A percentile compares a stretch with the other conserved stretches of the same genome.
phyloP scores from a whole-genome alignment of 2,797 vertebrate genomes.

The Onychomys arenicola region DNA sequence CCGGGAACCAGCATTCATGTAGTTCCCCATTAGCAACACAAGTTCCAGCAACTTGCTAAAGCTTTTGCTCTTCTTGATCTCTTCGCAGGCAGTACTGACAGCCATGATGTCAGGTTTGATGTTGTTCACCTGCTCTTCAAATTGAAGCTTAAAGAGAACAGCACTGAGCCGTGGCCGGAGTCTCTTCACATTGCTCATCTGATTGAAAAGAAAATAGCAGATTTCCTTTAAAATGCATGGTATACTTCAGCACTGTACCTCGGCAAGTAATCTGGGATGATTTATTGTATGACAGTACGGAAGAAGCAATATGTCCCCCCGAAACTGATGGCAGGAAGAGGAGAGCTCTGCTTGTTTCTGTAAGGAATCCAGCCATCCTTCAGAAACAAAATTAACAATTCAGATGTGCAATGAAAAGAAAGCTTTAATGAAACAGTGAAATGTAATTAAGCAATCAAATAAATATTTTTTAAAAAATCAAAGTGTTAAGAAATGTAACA shows the following conservation, averaged over 20 bases:
- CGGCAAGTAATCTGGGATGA: slow-evolving; percentile 85
- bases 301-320: slow-evolving; percentile 87
- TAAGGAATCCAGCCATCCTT: slow-evolving; percentile 66
- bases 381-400: slow-evolving; percentile 74
- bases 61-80: slow-evolving; percentile 95
- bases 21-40: slow-evolving; percentile 97
- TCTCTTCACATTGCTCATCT: slow-evolving; percentile 97
- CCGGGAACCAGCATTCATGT: slow-evolving; percentile 98
- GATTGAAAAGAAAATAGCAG: slow-evolving; percentile 89
- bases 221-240: slow-evolving; percentile 88
- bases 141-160: slow-evolving; percentile 98
- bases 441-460: slow-evolving; percentile 84
- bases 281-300: slow-evolving; percentile 87
- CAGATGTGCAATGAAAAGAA: slow-evolving; percentile 79
- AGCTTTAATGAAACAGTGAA: slow-evolving; percentile 84
- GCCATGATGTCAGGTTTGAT: slow-evolving; percentile 97
- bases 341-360: slow-evolving; percentile 84
- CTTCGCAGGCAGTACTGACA: slow-evolving; percentile 95
- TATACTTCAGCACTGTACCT: slow-evolving; percentile 82
- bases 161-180: slow-evolving; percentile 95
- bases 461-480: slow-evolving; percentile 59
- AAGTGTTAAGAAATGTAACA: slow-evolving; percentile 81
- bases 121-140: slow-evolving; percentile 97
- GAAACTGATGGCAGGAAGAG: slow-evolving; percentile 85
- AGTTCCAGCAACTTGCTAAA: slow-evolving; percentile 96